A percentile compares a stretch with the other conserved stretches of the same genome.
These are phyloP conservation scores for Eutolmus rufibarbis DNA, from an alignment of 2,888 invertebrate species.

Conservation along the genomic window DNA sequence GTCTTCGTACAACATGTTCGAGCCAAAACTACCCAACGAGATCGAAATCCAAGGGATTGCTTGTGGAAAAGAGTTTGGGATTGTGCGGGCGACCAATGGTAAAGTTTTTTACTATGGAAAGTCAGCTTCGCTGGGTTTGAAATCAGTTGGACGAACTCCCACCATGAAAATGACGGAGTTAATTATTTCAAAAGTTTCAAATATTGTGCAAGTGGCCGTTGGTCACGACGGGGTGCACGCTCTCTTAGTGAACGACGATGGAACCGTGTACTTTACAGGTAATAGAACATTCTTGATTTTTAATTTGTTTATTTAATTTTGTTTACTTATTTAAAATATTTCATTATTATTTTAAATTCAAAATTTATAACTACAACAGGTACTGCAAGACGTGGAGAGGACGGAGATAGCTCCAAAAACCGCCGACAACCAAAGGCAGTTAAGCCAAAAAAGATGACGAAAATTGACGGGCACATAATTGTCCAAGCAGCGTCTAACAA, in stretches of 20 bases:
- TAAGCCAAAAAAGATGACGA: slow-evolving; percentile 90
- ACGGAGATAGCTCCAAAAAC: slow-evolving; percentile 83
- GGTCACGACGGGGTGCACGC: slow-evolving; percentile 96
- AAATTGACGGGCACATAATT: slow-evolving; percentile 85
- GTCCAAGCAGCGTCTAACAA: slow-evolving; percentile 90
- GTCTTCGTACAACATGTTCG: slow-evolving; percentile 67
- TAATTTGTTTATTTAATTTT: too few species aligned
- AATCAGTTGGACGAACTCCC: slow-evolving; percentile 64
- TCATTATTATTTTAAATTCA: neutral
- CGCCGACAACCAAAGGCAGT: slow-evolving; percentile 88
- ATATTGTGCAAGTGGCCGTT: slow-evolving; percentile 79
- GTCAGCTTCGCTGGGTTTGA: slow-evolving; percentile 84
- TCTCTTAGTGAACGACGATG: slow-evolving; percentile 89
- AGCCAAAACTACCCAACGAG: slow-evolving; percentile 71
- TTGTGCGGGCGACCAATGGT: slow-evolving; percentile 83
- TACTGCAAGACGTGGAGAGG: slow-evolving; percentile 89
- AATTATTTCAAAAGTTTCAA: slow-evolving; percentile 75
- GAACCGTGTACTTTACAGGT: slow-evolving; percentile 82
- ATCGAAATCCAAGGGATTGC: slow-evolving; percentile 81
- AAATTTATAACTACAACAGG: slow-evolving; percentile 66
- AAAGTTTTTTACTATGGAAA: slow-evolving; percentile 91
- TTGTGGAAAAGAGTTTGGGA: slow-evolving; percentile 89
- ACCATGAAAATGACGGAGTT: slow-evolving; percentile 64
- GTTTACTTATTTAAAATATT: too few species aligned
- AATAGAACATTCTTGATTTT: neutral